Percentiles rank a stretch among this genome's conserved stretches.
phyloP scores from a whole-genome alignment of 2,797 vertebrate genomes.

The Melopsittacus undulatus region DNA sequence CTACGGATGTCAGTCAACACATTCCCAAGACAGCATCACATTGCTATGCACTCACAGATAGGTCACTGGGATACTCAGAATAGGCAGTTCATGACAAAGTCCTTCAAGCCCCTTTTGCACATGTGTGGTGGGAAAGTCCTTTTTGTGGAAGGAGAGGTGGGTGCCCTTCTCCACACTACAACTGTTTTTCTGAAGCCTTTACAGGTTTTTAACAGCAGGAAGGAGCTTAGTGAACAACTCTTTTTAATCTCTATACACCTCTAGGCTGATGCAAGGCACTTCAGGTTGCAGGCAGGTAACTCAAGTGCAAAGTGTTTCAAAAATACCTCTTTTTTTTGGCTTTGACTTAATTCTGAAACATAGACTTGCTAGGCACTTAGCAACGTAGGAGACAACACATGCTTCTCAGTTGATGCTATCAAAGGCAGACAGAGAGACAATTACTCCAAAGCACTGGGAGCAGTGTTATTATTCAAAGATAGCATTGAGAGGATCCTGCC shows the following conservation, averaged over 20 bases:
- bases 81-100: background rate
- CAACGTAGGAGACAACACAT: background rate
- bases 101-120: background rate
- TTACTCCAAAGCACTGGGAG: background rate
- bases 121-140: background rate
- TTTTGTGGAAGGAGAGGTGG: background rate
- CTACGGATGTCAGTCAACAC: background rate
- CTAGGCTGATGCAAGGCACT: background rate
- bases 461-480: background rate
- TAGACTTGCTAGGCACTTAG: background rate
- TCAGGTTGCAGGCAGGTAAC: background rate
- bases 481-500: background rate
- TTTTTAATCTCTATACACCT: background rate
- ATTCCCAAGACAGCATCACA: background rate
- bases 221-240: background rate
- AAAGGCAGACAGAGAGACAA: constrained; percentile 7
- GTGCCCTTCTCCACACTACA: background rate
- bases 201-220: background rate
- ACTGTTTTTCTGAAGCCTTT: background rate
- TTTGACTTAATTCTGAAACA: background rate
- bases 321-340: background rate
- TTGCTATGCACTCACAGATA: background rate
- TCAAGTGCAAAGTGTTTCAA: background rate
- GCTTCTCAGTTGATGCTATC: background rate
- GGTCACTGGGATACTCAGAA: background rate